Evolutionary conservation across 2,888 invertebrate species (phyloP), one percentile per base, ranked within the genome.

Genomic region (Agrilus biguttatus): DNA sequence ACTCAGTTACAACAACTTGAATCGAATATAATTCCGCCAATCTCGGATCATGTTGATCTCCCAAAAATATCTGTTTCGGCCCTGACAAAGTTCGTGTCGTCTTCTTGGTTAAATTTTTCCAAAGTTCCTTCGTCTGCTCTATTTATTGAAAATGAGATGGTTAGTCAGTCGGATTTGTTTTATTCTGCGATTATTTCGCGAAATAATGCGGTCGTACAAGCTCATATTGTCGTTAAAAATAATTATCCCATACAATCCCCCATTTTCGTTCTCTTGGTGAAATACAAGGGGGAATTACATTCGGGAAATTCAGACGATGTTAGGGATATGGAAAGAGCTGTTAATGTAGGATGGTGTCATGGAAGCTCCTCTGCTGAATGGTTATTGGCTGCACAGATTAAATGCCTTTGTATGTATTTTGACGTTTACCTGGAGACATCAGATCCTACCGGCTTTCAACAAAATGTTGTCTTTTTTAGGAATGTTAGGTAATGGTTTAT

Each of bases 401-500:
- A 82, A 46, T 77, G 85, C 42, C 68, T 91, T 34, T 73, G 89
- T 55, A 79, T 83, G 46, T 87, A 85, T 59, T 76, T 92, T 47
- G 93, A 95, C 61, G 79, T 93, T 47, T 82, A 84, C 53, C 68
- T 93, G 42, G 92, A 93, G 67, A 83, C 88, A 0, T 74, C 75
- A 45, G 75, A 78, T 33, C 72, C 79, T 6, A 71, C 74, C 4
- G 82, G 81, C 57, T 87, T 86, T 58, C 77, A 80, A 4, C 80
- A 83, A 43, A 89, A 88, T 52, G 88, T 88, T 59, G 82, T 87
- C 12, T 87, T 87, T 65, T 75, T 86, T 45, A 76, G 75, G 53
- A 72, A 78, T 12, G 77, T 82, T 28, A 75, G 66, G 71, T 71
- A 55, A 54, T 46, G 28, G 39, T 36, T n/a, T 41, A 35, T 44